These are phyloP conservation scores for Anthophora plumipes DNA, from an alignment of 2,888 invertebrate species.

Conservation along the genomic window DNA sequence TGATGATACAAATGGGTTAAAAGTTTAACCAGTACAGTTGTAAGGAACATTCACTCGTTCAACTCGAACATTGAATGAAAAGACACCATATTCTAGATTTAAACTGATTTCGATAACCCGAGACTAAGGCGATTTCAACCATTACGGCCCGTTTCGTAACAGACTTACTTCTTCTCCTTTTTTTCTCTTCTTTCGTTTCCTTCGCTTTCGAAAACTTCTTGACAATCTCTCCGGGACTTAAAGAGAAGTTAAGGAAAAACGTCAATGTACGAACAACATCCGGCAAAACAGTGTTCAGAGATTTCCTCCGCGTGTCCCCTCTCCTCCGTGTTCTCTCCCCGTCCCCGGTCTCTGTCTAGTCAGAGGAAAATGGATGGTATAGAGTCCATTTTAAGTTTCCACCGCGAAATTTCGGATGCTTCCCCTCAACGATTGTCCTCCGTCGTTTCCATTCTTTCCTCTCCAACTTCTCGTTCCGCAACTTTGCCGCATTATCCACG, in stretches of 20 bases:
- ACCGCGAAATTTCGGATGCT: constrained; percentile 46
- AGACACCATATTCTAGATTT: no score
- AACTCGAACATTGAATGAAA: no score
- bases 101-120: no score
- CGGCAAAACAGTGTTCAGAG: constrained; percentile 7
- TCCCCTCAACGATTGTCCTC: constrained; percentile 36
- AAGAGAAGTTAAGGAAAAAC: no score
- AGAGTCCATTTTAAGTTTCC: constrained; percentile 52
- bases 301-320: neutral
- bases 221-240: neutral
- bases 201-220: neutral
- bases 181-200: neutral
- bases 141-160: no score
- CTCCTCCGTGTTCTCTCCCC: neutral
- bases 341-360: neutral
- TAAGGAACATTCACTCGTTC: no score
- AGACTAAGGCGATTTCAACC: no score
- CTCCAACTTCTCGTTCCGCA: constrained; percentile 26
- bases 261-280: neutral
- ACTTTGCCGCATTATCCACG: constrained; percentile 37
- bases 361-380: constrained; percentile 18
- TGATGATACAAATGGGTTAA: no score
- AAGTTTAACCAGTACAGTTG: no score
- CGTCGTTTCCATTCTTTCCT: constrained; percentile 8
- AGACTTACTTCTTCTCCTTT: no score